phyloP scores from a whole-genome alignment of 2,797 vertebrate genomes.

The Atherinosoma microstoma region DNA sequence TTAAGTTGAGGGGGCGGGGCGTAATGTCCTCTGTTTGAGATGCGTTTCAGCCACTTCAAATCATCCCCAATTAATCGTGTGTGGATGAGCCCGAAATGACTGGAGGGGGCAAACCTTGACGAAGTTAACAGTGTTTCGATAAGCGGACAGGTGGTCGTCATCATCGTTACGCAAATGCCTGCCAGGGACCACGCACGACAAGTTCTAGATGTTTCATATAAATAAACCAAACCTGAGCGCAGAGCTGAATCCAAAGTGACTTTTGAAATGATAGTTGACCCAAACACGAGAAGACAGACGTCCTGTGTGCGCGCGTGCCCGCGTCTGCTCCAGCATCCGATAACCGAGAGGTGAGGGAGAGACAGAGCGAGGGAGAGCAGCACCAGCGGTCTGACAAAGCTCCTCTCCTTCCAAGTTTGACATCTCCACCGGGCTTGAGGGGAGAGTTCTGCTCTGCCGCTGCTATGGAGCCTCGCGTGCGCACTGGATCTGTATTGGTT shows the following conservation, averaged over 20 bases:
- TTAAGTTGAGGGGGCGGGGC: neutral
- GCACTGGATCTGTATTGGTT: conserved; percentile 60
- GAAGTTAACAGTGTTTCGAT: conserved; percentile 18
- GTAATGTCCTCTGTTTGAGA: neutral
- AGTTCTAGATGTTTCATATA: neutral
- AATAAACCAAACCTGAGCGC: conserved; percentile 18
- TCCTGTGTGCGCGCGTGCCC: neutral
- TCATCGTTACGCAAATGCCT: neutral
- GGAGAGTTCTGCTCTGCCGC: conserved; percentile 26
- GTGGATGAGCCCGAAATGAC: conserved; percentile 18
- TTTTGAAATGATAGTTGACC: conserved; percentile 22
- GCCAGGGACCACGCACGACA: conserved; percentile 16
- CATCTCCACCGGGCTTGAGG: conserved; percentile 40
- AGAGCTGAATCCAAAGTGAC: conserved; percentile 38
- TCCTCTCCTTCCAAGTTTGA: conserved; percentile 60
- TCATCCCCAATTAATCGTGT: conserved; percentile 30
- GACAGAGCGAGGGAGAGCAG: conserved; percentile 1
- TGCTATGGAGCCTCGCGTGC: conserved; percentile 67
- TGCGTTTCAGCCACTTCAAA: neutral
- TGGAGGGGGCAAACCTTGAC: conserved; percentile 16
- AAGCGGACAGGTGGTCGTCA: conserved; percentile 56
- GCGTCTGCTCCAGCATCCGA: neutral
- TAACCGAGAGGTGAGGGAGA: conserved; percentile 12
- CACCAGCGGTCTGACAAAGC: conserved; percentile 42
- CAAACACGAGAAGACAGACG: conserved; percentile 27